These are phyloP conservation scores for Rousettus leschenaultii DNA, from an alignment of 2,113 vertebrate genomes.

Conservation along the genomic window DNA sequence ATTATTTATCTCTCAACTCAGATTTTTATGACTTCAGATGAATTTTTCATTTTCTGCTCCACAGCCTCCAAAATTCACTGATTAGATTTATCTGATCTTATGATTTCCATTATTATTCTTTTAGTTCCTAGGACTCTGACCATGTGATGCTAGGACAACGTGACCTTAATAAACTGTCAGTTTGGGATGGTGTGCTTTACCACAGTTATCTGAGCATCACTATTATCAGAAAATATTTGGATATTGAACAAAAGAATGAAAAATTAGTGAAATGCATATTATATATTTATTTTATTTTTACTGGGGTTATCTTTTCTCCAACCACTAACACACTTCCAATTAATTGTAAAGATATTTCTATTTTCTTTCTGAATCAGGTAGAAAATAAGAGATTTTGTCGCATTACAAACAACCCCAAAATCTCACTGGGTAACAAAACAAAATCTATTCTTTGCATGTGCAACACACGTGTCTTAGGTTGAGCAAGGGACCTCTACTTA, in stretches of 20 bases:
- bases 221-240: neutral
- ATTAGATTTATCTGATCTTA: neutral
- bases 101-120: neutral
- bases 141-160: rapidly evolving
- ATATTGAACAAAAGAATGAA: neutral
- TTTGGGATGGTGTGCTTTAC: neutral
- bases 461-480: neutral
- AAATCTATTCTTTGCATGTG: neutral
- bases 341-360: neutral
- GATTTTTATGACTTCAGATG: neutral
- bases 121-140: neutral
- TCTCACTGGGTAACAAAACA: neutral
- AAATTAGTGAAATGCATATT: rapidly evolving
- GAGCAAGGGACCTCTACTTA: neutral
- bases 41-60: neutral
- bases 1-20: neutral
- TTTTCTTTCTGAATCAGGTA: neutral
- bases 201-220: neutral
- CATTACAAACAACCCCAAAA: neutral
- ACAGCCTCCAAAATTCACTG: rapidly evolving
- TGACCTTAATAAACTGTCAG: neutral
- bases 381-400: neutral
- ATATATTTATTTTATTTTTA: neutral
- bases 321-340: neutral
- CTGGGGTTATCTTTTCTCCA: neutral